A percentile compares a stretch with the other conserved stretches of the same genome.
phyloP scores from a whole-genome alignment of 2,113 vertebrate genomes.

The Cyanoliseus patagonus region DNA sequence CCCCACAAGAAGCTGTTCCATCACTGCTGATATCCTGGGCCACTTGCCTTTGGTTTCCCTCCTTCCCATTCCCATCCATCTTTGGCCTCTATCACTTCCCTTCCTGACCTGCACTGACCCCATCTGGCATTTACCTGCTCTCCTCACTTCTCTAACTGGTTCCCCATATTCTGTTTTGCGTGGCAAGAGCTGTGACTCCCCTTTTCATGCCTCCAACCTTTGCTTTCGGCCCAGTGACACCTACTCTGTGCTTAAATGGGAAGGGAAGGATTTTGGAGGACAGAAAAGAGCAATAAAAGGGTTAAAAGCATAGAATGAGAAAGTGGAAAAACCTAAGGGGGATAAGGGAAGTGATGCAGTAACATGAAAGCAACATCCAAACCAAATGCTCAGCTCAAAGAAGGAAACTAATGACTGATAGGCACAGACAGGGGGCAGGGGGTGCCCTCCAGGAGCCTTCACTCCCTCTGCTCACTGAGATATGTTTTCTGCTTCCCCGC shows the following conservation, averaged over 20 bases:
- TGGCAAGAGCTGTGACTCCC: neutral
- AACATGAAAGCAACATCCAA: neutral
- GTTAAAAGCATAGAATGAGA: neutral
- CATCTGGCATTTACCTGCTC: neutral
- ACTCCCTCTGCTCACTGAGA: rapidly evolving
- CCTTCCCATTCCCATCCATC: neutral
- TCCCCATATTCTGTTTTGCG: neutral
- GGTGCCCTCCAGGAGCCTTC: neutral
- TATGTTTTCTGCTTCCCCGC: neutral
- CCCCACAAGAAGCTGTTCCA: neutral
- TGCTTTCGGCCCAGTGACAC: neutral
- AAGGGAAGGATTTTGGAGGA: neutral
- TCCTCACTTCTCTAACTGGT: neutral
- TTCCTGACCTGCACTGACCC: neutral
- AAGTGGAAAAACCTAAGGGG: neutral
- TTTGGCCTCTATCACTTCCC: neutral
- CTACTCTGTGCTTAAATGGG: neutral
- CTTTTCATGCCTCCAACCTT: neutral
- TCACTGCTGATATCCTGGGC: neutral
- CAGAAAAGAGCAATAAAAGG: neutral
- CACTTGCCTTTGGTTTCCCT: neutral
- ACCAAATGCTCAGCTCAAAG: neutral
- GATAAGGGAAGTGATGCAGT: neutral
- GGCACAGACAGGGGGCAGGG: neutral
- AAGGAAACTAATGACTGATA: neutral